Percentiles rank a stretch among this genome's conserved stretches.
Evolutionary conservation across 2,113 vertebrate genomes (phyloP).

Genomic region (Limnothrissa miodon): DNA sequence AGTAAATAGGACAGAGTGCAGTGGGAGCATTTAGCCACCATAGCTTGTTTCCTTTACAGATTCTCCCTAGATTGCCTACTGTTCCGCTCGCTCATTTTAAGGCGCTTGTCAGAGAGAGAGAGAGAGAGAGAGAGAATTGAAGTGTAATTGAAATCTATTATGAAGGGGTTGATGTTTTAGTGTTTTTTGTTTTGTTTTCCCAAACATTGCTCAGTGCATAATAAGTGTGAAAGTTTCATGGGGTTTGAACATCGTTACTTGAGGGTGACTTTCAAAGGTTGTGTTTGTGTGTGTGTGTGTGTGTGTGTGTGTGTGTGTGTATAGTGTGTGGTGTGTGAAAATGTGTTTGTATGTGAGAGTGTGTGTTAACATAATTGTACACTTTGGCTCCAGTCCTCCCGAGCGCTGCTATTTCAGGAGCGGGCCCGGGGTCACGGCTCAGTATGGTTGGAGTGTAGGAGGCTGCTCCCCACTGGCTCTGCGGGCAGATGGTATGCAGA

Average conservation of each 20-base stretch:
- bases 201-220: neutral
- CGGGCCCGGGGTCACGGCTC: neutral
- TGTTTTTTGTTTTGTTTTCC: neutral
- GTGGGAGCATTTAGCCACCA: neutral
- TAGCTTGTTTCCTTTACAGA: neutral
- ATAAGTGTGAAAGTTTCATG: neutral
- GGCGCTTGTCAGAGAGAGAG: neutral
- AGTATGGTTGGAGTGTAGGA: neutral
- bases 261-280: neutral
- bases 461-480: neutral
- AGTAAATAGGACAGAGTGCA: neutral
- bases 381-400: neutral
- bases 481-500: neutral
- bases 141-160: neutral
- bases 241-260: neutral
- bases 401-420: neutral
- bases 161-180: neutral
- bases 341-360: neutral
- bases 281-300: constrained; percentile 21
- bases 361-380: neutral
- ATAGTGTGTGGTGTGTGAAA: neutral
- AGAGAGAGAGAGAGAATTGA: neutral
- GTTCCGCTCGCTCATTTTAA: neutral
- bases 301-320: constrained; percentile 7
- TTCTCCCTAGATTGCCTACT: neutral